Percentiles rank a stretch among this genome's conserved stretches.
These are phyloP conservation scores for Callinectes sapidus DNA, from an alignment of 2,888 invertebrate species.

Conservation along the genomic window DNA sequence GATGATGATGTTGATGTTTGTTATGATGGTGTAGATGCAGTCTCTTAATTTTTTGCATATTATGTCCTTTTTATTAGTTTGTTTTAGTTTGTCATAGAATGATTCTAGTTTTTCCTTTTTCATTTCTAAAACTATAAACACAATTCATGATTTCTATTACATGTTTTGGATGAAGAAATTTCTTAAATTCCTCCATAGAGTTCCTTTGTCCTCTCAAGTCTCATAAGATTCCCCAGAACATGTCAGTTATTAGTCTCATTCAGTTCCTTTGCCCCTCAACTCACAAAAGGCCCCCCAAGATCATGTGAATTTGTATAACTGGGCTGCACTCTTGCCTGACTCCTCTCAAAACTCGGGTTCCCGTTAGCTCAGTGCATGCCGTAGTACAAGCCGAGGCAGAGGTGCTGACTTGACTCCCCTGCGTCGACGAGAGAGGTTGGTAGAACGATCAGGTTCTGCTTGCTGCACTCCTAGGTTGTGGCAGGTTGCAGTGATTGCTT, in stretches of 20 bases:
- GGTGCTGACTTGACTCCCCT: not conserved
- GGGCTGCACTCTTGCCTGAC: not conserved
- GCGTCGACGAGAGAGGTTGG: not conserved
- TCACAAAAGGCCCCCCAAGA: not conserved
- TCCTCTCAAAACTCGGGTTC: not conserved
- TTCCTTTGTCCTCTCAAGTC: not conserved
- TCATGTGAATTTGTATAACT: not conserved
- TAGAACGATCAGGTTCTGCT: not conserved
- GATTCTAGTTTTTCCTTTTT: not conserved
- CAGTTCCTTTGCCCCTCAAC: no score
- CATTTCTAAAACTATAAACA: not conserved
- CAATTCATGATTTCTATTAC: not conserved
- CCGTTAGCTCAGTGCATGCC: not conserved
- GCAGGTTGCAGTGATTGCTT: not conserved
- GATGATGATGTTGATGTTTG: not conserved
- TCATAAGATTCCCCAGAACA: not conserved
- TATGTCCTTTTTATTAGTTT: not conserved
- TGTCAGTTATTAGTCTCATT: no score
- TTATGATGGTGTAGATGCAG: not conserved
- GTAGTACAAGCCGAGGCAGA: constrained; percentile 1
- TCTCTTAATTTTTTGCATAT: not conserved
- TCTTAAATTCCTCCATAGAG: not conserved
- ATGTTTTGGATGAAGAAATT: not conserved
- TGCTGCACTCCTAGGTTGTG: not conserved
- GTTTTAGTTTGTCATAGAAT: not conserved